Base-by-base conservation (phyloP, 2,888 invertebrate species). In the Perizoma flavofasciatum region DNA sequence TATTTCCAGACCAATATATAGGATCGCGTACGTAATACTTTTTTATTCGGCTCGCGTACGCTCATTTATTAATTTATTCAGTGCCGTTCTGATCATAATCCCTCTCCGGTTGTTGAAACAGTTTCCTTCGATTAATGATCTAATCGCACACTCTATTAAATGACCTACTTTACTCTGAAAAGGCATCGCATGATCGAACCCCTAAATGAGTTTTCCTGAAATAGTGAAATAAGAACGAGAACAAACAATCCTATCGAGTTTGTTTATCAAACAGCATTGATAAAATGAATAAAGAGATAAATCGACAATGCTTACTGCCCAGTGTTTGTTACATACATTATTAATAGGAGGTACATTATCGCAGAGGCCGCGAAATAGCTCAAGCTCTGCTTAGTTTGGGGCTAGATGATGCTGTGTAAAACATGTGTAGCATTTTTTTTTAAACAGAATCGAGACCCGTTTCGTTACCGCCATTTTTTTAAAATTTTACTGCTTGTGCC, bases 231-330 rank as follows among this genome's bases (percentile, higher is more conserved):
- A 59, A 49, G 46, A 46, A 49, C 35, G 47, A 40, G 40, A 50
- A 45, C 55, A 49, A 50, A 51, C 34, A 57, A 52, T 48, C 47
- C 32, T 51, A 41, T 48, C 43, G 47, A 52, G 57, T 51, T 58
- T 58, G 47, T 47, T 51, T 57, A 55, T 40, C 55, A 39, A 49
- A 49, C 45, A 57, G 50, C 45, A 51, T 57, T 40, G 50, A 57
- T 57, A 45, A 56, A 49, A 49, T 39, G 46, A 51, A 41, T 45
- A 57, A 41, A 40, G 35, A 51, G 35, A 50, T 40, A 51, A 37
- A 57, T 47, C 40, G 22, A 40, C 49, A 39, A 56, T 22, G 49
- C 35, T 44, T 6, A 32, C 37, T 37, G 43, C 35, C 22, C 10
- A 11, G 5, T 10, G 43, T 43, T n/a, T 10, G 5, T 10, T 33